Evolutionary conservation across 2,797 vertebrate species (phyloP).

Genomic region (Chrosomus eos): DNA sequence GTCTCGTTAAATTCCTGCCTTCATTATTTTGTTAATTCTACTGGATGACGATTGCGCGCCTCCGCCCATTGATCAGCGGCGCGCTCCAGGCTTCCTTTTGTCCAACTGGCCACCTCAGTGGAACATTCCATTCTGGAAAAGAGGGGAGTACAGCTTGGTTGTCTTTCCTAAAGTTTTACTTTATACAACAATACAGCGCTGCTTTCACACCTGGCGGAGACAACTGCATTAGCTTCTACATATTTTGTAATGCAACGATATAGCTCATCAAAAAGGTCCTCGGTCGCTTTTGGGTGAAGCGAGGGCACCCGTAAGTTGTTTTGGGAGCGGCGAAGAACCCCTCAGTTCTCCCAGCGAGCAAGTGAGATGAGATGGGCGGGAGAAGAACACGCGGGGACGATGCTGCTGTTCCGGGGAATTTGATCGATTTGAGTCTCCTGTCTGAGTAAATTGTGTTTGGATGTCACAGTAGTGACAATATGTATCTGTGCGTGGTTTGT

Average conservation of each 20-base stretch:
- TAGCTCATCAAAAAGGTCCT: not conserved
- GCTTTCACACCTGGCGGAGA: not conserved
- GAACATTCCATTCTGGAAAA: constrained; percentile 49
- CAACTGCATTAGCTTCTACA: accelerated
- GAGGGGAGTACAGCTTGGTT: not conserved
- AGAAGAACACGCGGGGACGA: constrained; percentile 36
- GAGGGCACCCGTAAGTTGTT: not conserved
- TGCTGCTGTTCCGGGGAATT: constrained; percentile 13
- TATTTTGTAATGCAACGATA: not conserved
- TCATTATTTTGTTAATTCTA: not conserved
- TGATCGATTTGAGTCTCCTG: not conserved
- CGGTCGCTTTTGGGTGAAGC: not conserved
- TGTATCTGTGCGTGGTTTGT: not conserved
- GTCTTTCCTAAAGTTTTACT: not conserved
- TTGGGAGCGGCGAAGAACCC: constrained; percentile 39
- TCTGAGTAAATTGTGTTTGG: not conserved
- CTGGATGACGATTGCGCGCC: constrained; percentile 27
- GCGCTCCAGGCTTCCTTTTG: constrained; percentile 61
- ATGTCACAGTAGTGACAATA: not conserved
- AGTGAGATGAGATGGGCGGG: constrained; percentile 45
- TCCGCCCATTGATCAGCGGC: constrained; percentile 47
- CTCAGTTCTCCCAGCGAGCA: constrained; percentile 26
- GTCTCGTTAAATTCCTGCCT: not conserved
- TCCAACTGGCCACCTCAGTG: constrained; percentile 54
- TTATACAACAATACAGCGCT: not conserved